Percentiles rank a stretch among this genome's conserved stretches.
Conservation (phyloP, 2,113 vertebrate species). For the Sander lucioperca region DNA sequence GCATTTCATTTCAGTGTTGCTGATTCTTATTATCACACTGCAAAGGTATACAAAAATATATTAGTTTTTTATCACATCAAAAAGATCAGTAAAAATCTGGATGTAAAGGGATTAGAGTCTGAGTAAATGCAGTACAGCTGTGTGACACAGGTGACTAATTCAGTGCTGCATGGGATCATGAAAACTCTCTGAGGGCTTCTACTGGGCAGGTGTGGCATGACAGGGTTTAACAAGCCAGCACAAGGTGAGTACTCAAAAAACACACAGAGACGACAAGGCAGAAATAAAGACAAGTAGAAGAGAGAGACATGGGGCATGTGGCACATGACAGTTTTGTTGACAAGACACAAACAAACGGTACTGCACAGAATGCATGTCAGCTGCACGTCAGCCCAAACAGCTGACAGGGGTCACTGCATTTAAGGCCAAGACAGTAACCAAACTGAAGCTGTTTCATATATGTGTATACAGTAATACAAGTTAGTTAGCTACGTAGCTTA, state of each 20-base stretch:
- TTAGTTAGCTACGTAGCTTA: no score
- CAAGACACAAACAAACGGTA: conserved; percentile 56
- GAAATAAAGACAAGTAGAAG: conserved; percentile 8
- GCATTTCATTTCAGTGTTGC: not conserved
- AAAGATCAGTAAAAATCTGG: not conserved
- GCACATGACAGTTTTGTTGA: conserved; percentile 55
- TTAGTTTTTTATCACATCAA: not conserved
- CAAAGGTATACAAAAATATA: not conserved
- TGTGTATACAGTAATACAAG: not conserved
- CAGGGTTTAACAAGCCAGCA: conserved; percentile 7
- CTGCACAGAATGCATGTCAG: conserved; percentile 35
- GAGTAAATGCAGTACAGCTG: not conserved
- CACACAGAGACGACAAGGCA: not conserved
- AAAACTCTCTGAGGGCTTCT: conserved; percentile 43
- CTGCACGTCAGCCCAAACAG: conserved; percentile 37
- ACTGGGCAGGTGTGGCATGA: conserved; percentile 42
- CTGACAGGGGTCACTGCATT: conserved; percentile 34
- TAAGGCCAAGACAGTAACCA: conserved; percentile 4
- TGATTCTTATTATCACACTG: not conserved
- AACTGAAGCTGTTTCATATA: not conserved
- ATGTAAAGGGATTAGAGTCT: not conserved
- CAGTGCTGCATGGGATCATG: not conserved
- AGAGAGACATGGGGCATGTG: not conserved
- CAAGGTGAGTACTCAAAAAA: not conserved
- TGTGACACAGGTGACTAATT: not conserved